These are phyloP conservation scores for Falco biarmicus DNA, from an alignment of 2,797 vertebrate genomes.

Conservation along the genomic window DNA sequence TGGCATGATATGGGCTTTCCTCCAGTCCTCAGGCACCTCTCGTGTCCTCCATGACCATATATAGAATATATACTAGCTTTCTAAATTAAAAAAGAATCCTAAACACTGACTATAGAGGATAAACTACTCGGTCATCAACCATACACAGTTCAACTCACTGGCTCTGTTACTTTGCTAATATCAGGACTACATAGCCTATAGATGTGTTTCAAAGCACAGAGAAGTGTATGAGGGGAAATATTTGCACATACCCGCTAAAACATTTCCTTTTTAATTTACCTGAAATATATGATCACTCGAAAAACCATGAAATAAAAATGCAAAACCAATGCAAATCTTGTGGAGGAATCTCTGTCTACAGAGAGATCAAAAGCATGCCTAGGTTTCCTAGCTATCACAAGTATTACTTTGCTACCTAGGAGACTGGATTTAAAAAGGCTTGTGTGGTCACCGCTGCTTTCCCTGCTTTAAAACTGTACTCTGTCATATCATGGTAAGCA, in stretches of 20 bases:
- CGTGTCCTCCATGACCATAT: no score
- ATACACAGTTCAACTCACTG: not conserved
- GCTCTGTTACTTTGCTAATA: not conserved
- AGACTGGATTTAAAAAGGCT: conserved; percentile 8
- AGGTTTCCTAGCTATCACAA: not conserved
- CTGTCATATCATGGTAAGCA: not conserved
- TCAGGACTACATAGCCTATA: not conserved
- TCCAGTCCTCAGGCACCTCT: no score
- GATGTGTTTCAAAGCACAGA: not conserved
- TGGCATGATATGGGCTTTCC: no score
- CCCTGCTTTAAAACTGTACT: not conserved
- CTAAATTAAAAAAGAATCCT: not conserved
- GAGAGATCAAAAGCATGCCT: conserved; percentile 13
- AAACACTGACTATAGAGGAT: not conserved
- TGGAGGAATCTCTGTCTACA: conserved; percentile 17
- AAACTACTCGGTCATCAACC: not conserved
- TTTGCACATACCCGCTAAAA: not conserved
- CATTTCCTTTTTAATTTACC: not conserved
- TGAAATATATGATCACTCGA: not conserved
- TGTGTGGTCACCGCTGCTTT: not conserved
- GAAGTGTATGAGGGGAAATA: not conserved
- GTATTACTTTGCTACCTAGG: not conserved
- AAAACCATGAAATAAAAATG: conserved; percentile 35
- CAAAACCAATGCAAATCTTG: conserved; percentile 24
- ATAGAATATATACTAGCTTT: not conserved